Percentiles rank a stretch among this genome's conserved stretches.
Evolutionary conservation across 2,888 invertebrate genomes (phyloP).

Genomic region (Lagria hirta): DNA sequence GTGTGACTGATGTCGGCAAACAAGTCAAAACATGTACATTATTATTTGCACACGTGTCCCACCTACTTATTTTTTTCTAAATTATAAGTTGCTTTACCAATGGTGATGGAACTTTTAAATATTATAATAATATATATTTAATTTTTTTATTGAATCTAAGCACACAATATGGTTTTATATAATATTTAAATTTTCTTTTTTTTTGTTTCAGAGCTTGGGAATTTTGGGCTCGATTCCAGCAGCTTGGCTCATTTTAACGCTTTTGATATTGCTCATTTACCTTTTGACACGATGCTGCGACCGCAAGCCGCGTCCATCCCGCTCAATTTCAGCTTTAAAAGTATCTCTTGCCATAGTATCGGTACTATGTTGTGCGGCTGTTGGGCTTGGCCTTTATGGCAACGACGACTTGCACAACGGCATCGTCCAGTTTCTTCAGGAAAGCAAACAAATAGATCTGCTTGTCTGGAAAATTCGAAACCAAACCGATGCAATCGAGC

Average conservation of each 20-base stretch:
- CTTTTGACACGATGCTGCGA: conserved; percentile 95
- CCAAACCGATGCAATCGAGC: conserved; percentile 77
- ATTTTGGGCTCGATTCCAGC: conserved; percentile 94
- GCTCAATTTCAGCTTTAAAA: conserved; percentile 85
- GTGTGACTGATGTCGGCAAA: no score
- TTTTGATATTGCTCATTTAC: conserved; percentile 86
- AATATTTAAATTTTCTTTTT: conserved; percentile 29
- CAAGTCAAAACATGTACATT: no score
- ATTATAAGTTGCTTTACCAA: no score
- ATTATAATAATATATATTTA: no score
- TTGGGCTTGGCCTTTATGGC: conserved; percentile 89
- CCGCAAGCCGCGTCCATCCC: conserved; percentile 84
- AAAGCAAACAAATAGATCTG: conserved; percentile 79
- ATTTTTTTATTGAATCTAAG: no score
- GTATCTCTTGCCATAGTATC: conserved; percentile 78
- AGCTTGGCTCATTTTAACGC: conserved; percentile 86
- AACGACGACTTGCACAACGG: conserved; percentile 95
- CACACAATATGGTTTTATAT: no score
- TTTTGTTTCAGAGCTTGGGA: conserved; percentile 76
- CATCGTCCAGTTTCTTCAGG: conserved; percentile 59
- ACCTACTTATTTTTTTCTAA: no score
- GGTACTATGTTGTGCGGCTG: conserved; percentile 85
- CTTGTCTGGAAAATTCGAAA: conserved; percentile 78
- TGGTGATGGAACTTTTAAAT: no score
- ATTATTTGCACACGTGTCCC: no score